phyloP scores from a whole-genome alignment of 2,113 vertebrate species.

The Cyanoramphus novaezelandiae region DNA sequence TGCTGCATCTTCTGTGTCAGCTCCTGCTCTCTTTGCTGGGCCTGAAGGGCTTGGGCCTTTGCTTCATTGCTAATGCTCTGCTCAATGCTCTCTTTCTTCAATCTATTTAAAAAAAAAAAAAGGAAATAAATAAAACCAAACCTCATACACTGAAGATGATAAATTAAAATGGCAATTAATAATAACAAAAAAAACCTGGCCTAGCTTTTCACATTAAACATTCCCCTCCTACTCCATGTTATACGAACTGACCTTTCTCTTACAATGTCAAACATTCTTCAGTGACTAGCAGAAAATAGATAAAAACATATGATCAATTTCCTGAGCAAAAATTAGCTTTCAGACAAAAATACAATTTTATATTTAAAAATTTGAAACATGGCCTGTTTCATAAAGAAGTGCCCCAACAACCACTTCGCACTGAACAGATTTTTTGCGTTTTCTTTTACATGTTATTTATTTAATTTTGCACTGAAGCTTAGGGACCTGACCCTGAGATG shows the following conservation, averaged over 20 bases:
- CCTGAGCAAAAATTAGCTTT: background rate
- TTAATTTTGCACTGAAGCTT: constrained; percentile 26
- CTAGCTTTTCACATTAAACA: background rate
- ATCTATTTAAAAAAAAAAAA: constrained; percentile 67
- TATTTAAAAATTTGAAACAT: background rate
- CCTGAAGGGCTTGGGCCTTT: constrained; percentile 82
- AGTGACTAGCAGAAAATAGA: background rate
- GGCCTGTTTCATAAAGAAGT: background rate
- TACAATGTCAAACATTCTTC: background rate
- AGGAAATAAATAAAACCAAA: constrained; percentile 20
- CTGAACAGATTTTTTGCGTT: background rate
- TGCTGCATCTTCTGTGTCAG: constrained; percentile 88
- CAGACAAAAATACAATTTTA: background rate
- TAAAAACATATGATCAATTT: background rate
- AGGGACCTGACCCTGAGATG: constrained; percentile 46
- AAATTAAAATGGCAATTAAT: background rate
- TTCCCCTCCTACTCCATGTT: background rate
- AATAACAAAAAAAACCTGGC: background rate
- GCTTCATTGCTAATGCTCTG: constrained; percentile 81
- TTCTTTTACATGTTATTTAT: constrained; percentile 23
- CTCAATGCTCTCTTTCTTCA: constrained; percentile 86
- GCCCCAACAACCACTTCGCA: background rate
- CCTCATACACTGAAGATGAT: background rate
- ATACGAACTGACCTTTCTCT: constrained; percentile 3
- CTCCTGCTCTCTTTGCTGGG: constrained; percentile 85